Percentiles rank a stretch among this genome's conserved stretches.
phyloP scores from a whole-genome alignment of 2,113 vertebrate genomes.

The Brienomyrus brachyistius region DNA sequence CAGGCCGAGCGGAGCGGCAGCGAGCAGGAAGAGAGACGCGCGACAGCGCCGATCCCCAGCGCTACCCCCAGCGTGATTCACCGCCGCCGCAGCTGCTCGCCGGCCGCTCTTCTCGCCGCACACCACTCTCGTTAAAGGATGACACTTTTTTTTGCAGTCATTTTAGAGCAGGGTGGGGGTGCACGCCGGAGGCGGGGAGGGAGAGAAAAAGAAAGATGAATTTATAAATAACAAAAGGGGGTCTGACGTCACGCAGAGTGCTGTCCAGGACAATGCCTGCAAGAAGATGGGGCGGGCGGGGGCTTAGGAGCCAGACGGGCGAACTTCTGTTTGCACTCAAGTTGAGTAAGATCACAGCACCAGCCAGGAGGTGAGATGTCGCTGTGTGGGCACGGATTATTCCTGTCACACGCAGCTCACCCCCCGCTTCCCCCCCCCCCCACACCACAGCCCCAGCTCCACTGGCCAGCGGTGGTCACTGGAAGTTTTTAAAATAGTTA shows the following conservation, averaged over 20 bases:
- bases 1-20: conserved; percentile 39
- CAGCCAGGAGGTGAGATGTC: conserved; percentile 8
- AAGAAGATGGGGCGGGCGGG: conserved; percentile 24
- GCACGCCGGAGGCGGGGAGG: background rate
- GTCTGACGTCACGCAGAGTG: conserved; percentile 59
- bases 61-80: conserved; percentile 3
- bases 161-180: background rate
- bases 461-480: background rate
- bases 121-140: conserved; percentile 5
- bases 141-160: background rate
- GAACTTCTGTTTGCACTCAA: background rate
- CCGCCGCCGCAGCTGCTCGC: conserved; percentile 24
- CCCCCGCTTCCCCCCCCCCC: conserved; percentile 12
- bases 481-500: background rate
- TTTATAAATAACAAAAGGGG: conserved; percentile 68
- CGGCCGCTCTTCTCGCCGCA: conserved; percentile 23
- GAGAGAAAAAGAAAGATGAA: conserved; percentile 60
- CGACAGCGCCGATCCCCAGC: background rate
- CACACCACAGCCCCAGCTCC: background rate
- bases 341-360: background rate
- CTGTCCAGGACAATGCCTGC: conserved; percentile 59
- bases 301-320: background rate
- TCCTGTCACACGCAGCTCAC: conserved; percentile 22
- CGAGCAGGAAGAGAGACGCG: conserved; percentile 23
- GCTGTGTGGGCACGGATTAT: conserved; percentile 15